A percentile compares a stretch with the other conserved stretches of the same genome.
These are phyloP conservation scores for Drosophila buzzatii DNA, from an alignment of 2,888 invertebrate genomes.

Conservation along the genomic window DNA sequence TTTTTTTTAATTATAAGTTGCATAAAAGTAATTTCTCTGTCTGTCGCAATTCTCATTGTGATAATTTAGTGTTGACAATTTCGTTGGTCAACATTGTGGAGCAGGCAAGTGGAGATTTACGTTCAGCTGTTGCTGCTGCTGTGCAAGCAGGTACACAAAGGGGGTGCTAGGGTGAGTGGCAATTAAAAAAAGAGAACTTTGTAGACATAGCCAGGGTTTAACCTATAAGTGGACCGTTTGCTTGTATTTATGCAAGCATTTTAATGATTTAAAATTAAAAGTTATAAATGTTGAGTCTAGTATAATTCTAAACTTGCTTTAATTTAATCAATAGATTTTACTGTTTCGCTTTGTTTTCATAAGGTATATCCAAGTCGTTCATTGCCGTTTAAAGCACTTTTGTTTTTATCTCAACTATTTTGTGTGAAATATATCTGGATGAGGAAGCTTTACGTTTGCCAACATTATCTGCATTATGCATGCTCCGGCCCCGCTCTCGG, in stretches of 20 bases:
- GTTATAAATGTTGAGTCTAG: background rate
- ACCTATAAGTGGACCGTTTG: background rate
- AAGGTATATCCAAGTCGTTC: background rate
- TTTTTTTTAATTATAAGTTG: background rate
- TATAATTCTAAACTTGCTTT: no score
- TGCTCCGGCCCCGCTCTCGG: constrained; percentile 10
- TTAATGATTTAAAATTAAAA: background rate
- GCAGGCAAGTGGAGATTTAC: constrained; percentile 7
- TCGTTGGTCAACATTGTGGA: background rate
- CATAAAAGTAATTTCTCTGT: background rate
- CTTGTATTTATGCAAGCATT: background rate
- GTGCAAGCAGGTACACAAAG: background rate
- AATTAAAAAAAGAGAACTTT: background rate
- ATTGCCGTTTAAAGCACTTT: background rate
- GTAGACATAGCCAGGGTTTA: background rate
- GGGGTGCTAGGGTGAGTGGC: background rate
- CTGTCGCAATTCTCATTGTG: background rate
- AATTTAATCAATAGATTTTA: no score
- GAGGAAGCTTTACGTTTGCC: constrained; percentile 9
- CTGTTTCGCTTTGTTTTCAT: background rate
- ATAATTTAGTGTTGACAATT: constrained; percentile 1
- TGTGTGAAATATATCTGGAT: constrained; percentile 7
- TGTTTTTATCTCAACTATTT: constrained; percentile 3
- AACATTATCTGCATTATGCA: constrained; percentile 21
- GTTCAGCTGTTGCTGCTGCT: background rate